A percentile compares a stretch with the other conserved stretches of the same genome.
phyloP scores from a whole-genome alignment of 2,888 invertebrate species.

The Chouioia cunea region DNA sequence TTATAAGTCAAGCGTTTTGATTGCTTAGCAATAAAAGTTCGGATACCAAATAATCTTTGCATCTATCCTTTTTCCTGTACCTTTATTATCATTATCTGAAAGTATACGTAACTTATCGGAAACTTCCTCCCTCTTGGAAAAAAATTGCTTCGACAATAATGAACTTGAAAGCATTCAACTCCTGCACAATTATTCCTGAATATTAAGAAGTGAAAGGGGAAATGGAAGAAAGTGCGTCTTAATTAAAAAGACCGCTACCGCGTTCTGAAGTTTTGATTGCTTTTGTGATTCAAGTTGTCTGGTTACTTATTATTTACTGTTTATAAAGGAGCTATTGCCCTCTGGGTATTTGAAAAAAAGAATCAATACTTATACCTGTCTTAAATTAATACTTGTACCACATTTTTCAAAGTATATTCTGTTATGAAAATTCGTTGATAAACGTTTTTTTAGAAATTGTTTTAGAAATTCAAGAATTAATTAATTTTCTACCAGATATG shows the following conservation, averaged over 20 bases:
- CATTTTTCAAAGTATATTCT: too few species aligned
- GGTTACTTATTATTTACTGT: too few species aligned
- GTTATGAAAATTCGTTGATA: too few species aligned
- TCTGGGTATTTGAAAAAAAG: too few species aligned
- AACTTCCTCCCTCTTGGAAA: constrained; percentile 8
- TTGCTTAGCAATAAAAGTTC: constrained; percentile 34
- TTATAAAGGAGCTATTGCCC: too few species aligned
- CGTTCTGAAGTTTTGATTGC: constrained; percentile 3
- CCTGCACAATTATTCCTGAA: constrained; percentile 18
- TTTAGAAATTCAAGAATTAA: constrained; percentile 25
- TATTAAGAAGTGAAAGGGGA: constrained; percentile 13
- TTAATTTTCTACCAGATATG: constrained; percentile 6
- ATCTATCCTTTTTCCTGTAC: constrained; percentile 22
- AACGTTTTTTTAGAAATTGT: constrained; percentile 1
- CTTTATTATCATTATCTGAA: neutral
- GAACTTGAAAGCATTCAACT: constrained; percentile 14
- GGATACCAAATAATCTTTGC: constrained; percentile 7
- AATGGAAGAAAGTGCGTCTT: constrained; percentile 6
- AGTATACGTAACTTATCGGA: constrained; percentile 14
- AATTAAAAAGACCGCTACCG: constrained; percentile 14
- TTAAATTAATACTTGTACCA: too few species aligned
- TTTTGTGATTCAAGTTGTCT: constrained; percentile 19
- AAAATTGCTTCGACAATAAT: constrained; percentile 12
- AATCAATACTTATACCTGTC: too few species aligned
- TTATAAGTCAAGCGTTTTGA: constrained; percentile 15